phyloP scores from a whole-genome alignment of 1,140 invertebrate species.

The Papilio aristodemus region DNA sequence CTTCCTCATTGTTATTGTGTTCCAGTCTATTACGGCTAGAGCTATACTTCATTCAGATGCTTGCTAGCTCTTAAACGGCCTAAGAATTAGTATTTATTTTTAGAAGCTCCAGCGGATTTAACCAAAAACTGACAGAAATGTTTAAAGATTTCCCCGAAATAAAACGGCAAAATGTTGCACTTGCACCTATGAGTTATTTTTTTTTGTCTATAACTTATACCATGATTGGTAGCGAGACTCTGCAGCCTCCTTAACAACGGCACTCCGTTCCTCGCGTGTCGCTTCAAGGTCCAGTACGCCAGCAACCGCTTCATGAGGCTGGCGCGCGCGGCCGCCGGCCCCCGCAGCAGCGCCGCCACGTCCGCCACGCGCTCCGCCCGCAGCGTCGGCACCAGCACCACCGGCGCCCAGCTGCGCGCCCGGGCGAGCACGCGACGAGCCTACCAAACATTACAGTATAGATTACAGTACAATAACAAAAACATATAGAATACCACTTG shows the following conservation, averaged over 20 bases:
- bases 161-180: too few relatives aligned
- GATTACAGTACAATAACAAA: background rate
- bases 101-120: too few relatives aligned
- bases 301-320: slow-evolving; percentile 94
- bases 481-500: too few relatives aligned
- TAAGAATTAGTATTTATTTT: too few relatives aligned
- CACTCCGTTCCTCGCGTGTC: slow-evolving; percentile 97
- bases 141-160: too few relatives aligned
- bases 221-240: slow-evolving; percentile 82
- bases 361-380: slow-evolving; percentile 93
- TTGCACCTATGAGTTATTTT: too few relatives aligned
- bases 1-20: too few relatives aligned
- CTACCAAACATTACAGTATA: slow-evolving; percentile 53
- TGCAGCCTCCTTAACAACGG: slow-evolving; percentile 94
- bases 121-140: too few relatives aligned
- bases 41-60: too few relatives aligned
- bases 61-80: too few relatives aligned
- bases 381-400: slow-evolving; percentile 96
- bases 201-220: slow-evolving; percentile 39
- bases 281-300: slow-evolving; percentile 96
- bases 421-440: slow-evolving; percentile 87
- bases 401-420: slow-evolving; percentile 93
- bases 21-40: too few relatives aligned
- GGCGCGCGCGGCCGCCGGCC: slow-evolving; percentile 82
- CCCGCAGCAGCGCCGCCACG: slow-evolving; percentile 85